Evolutionary conservation across 2,797 vertebrate genomes (phyloP).

Genomic region (Dryobates pubescens): DNA sequence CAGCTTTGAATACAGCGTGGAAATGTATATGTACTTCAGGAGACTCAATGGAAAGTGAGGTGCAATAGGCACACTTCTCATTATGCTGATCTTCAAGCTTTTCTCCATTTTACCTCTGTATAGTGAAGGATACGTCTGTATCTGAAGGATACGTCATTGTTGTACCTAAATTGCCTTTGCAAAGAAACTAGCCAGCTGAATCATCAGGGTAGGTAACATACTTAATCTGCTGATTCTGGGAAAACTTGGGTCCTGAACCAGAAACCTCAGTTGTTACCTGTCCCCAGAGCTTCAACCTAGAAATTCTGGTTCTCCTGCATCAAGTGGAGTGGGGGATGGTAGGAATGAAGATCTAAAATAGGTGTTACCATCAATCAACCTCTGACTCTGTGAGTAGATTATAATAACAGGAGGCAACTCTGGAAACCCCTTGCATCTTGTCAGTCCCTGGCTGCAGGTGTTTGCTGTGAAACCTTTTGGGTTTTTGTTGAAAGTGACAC

Average conservation of each 20-base stretch:
- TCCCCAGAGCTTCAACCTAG: constrained; percentile 27
- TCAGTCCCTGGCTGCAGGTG: constrained; percentile 35
- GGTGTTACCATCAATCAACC: constrained; percentile 19
- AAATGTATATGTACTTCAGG: neutral
- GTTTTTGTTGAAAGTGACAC: constrained; percentile 30
- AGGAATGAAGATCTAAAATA: constrained; percentile 27
- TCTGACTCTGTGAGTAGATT: neutral
- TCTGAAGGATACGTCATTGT: constrained; percentile 37
- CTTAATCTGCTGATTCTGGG: constrained; percentile 58
- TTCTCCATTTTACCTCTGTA: constrained; percentile 19
- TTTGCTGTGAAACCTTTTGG: constrained; percentile 44
- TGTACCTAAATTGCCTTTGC: constrained; percentile 44
- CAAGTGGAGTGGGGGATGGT: neutral
- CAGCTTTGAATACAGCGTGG: constrained; percentile 53
- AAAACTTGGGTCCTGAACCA: constrained; percentile 60
- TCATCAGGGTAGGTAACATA: constrained; percentile 41
- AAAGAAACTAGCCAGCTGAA: constrained; percentile 53
- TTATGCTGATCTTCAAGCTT: constrained; percentile 27
- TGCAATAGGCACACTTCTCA: constrained; percentile 39
- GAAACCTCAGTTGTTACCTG: constrained; percentile 45
- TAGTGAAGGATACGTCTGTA: constrained; percentile 45
- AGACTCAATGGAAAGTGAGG: constrained; percentile 30
- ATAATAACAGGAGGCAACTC: neutral
- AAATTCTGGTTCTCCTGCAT: constrained; percentile 9
- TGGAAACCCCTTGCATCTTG: constrained; percentile 48